Percentiles rank a stretch among this genome's conserved stretches.
Evolutionary conservation across 2,888 invertebrate species (phyloP).

Genomic region (Limnephilus rhombicus): DNA sequence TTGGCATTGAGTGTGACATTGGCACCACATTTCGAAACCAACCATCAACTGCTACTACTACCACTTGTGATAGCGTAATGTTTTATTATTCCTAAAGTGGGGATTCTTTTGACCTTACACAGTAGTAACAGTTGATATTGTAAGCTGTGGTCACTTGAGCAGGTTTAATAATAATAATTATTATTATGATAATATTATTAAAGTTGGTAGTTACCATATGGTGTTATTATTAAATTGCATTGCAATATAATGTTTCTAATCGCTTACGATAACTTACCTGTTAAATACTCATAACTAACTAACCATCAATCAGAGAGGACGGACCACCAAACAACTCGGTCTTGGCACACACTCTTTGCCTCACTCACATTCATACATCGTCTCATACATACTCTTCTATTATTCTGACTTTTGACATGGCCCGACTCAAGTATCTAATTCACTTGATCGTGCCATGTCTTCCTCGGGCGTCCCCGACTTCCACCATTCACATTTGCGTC

Average conservation of each 20-base stretch:
- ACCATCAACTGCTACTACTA: background rate
- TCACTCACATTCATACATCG: no score
- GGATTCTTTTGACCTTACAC: background rate
- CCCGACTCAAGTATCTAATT: no score
- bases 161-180: background rate
- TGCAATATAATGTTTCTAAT: no score
- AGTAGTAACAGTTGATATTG: background rate
- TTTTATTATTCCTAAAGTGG: background rate
- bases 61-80: background rate
- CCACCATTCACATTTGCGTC: no score
- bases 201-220: background rate
- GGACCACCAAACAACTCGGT: no score
- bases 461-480: no score
- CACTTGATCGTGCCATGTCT: no score
- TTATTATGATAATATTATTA: background rate
- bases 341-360: no score
- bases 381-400: no score
- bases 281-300: background rate
- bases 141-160: background rate
- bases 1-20: constrained; percentile 55
- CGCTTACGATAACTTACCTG: background rate
- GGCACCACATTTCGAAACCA: constrained; percentile 58
- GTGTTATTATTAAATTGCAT: no score
- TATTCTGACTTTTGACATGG: no score
- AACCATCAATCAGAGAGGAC: no score